Percentiles rank a stretch among this genome's conserved stretches.
Conservation (phyloP, 2,888 invertebrate species). For the Patella ulyssiponensis region DNA sequence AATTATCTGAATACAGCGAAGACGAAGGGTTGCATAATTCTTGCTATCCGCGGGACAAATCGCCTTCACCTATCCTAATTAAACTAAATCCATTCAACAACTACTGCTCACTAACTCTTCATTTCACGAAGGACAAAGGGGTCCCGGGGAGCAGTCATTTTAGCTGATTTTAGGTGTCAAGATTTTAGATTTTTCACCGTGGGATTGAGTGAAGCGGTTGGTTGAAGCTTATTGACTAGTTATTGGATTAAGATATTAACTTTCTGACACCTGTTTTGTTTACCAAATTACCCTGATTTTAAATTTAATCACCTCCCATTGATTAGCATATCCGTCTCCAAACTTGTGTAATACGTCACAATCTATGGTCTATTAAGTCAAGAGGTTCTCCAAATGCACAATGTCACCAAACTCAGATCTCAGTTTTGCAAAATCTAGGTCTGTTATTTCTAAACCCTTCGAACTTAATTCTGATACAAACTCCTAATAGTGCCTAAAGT, state of each 20-base stretch:
- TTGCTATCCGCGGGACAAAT: conserved; percentile 1
- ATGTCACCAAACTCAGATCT: too few relatives aligned
- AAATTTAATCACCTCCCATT: neutral
- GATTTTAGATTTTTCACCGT: neutral
- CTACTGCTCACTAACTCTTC: conserved; percentile 12
- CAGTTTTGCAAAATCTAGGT: too few relatives aligned
- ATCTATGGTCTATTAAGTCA: too few relatives aligned
- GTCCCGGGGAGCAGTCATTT: conserved; percentile 6
- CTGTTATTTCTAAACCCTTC: too few relatives aligned
- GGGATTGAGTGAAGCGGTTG: neutral
- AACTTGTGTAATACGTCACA: neutral
- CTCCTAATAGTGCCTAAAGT: too few relatives aligned
- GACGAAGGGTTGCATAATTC: neutral
- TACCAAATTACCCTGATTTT: conserved; percentile 7
- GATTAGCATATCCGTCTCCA: conserved; percentile 8
- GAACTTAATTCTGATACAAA: too few relatives aligned
- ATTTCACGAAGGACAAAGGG: neutral
- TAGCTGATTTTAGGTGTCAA: conserved; percentile 3
- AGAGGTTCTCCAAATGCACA: too few relatives aligned
- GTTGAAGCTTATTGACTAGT: neutral
- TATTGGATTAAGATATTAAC: conserved; percentile 8
- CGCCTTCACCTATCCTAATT: neutral
- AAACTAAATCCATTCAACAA: neutral
- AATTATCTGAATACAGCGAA: too few relatives aligned
- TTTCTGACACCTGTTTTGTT: conserved; percentile 7